phyloP scores from a whole-genome alignment of 2,888 invertebrate genomes.

The Nomada flava region DNA sequence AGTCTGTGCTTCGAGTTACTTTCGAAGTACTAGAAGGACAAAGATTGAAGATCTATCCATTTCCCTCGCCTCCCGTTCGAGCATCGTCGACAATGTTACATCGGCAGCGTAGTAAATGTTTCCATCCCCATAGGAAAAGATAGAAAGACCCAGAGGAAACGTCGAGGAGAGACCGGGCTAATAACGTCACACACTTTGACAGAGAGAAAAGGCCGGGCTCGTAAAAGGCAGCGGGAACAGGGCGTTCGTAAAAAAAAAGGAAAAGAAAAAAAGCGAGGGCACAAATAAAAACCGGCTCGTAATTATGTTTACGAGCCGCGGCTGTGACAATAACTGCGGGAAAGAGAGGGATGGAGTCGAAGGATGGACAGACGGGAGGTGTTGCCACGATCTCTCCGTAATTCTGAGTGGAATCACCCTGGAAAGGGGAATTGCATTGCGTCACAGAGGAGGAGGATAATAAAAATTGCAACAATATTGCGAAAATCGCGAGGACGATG shows the following conservation, averaged over 20 bases:
- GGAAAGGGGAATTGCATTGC: neutral
- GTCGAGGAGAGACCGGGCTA: conserved; percentile 48
- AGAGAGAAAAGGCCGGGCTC: conserved; percentile 70
- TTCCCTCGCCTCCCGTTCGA: neutral
- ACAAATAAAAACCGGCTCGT: conserved; percentile 69
- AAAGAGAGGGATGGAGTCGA: conserved; percentile 52
- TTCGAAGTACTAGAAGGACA: too few relatives aligned
- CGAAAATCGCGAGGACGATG: conserved; percentile 26
- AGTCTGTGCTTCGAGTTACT: too few relatives aligned
- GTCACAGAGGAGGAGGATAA: conserved; percentile 6
- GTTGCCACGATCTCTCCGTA: conserved; percentile 5
- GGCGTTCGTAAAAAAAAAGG: conserved; percentile 47
- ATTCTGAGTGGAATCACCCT: conserved; percentile 14
- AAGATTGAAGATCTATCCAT: neutral
- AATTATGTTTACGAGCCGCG: conserved; percentile 79
- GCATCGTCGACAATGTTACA: neutral
- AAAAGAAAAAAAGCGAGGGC: conserved; percentile 2
- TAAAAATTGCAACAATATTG: conserved; percentile 52
- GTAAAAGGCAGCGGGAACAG: conserved; percentile 76
- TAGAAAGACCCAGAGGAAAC: conserved; percentile 2
- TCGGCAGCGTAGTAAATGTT: conserved; percentile 16
- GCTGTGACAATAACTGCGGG: conserved; percentile 75
- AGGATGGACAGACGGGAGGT: conserved; percentile 48
- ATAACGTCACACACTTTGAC: conserved; percentile 75
- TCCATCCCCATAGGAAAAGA: neutral